Percentiles rank a stretch among this genome's conserved stretches.
These are phyloP conservation scores for Limnothrissa miodon DNA, from an alignment of 2,113 vertebrate genomes.

Conservation along the genomic window DNA sequence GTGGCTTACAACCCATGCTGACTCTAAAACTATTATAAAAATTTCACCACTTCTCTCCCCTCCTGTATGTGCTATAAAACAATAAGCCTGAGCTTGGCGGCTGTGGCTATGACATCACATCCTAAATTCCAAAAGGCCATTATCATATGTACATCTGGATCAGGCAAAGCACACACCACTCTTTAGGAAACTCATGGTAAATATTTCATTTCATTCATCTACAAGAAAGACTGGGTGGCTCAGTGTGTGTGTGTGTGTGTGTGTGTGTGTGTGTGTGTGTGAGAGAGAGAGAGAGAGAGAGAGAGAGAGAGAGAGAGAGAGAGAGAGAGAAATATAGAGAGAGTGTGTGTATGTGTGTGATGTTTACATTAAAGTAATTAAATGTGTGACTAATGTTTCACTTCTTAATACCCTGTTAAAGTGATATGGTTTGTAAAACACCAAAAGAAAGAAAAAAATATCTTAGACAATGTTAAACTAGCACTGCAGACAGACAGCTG, in stretches of 20 bases:
- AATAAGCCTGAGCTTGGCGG: conserved; percentile 53
- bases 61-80: conserved; percentile 50
- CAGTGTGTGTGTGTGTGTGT: background rate
- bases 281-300: too few species aligned
- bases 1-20: conserved; percentile 36
- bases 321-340: background rate
- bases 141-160: conserved; percentile 52
- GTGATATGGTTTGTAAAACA: background rate
- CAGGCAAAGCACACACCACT: conserved; percentile 43
- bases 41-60: conserved; percentile 44
- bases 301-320: background rate
- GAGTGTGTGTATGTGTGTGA: too few species aligned
- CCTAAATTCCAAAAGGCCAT: conserved; percentile 56
- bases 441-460: background rate
- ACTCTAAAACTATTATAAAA: conserved; percentile 33
- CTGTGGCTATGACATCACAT: conserved; percentile 61
- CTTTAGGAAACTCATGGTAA: conserved; percentile 30
- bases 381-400: background rate
- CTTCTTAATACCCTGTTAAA: background rate
- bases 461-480: background rate
- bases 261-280: conserved; percentile 4
- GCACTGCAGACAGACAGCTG: too few species aligned
- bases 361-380: too few species aligned
- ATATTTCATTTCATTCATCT: conserved; percentile 16
- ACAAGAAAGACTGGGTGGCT: background rate